phyloP scores from a whole-genome alignment of 1,140 invertebrate species.

The Drosophila mayri region DNA sequence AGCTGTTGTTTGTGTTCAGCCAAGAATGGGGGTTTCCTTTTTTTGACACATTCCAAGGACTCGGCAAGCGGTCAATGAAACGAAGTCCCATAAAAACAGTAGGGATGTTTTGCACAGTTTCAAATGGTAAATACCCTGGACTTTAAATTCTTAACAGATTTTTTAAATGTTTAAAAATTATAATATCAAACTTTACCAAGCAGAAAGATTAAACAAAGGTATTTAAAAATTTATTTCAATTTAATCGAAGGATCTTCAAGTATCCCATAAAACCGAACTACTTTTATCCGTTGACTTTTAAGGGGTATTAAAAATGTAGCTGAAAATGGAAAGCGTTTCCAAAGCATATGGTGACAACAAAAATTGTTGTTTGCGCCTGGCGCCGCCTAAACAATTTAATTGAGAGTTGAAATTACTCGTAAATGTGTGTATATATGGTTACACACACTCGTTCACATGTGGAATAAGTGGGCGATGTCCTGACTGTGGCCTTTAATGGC shows the following conservation, averaged over 20 bases:
- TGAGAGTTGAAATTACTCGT: constrained; percentile 76
- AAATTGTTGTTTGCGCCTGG: constrained; percentile 57
- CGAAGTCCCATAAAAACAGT: constrained; percentile 42
- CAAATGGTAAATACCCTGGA: not conserved
- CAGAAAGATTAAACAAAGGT: not conserved
- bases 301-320: constrained; percentile 46
- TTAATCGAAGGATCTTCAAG: too few relatives aligned
- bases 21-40: constrained; percentile 20
- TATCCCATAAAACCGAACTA: not conserved
- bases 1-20: constrained; percentile 32
- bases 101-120: not conserved
- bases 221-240: fast-evolving
- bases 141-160: too few relatives aligned
- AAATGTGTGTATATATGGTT: constrained; percentile 22
- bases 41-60: constrained; percentile 68
- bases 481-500: constrained; percentile 22
- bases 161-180: not conserved
- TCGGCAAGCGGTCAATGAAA: constrained; percentile 41
- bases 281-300: not conserved
- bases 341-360: constrained; percentile 81
- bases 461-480: constrained; percentile 21
- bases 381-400: constrained; percentile 79
- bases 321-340: constrained; percentile 61
- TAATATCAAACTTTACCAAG: not conserved
- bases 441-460: constrained; percentile 24